Conservation (phyloP, 2,113 vertebrate species). For the Zapus hudsonius region DNA sequence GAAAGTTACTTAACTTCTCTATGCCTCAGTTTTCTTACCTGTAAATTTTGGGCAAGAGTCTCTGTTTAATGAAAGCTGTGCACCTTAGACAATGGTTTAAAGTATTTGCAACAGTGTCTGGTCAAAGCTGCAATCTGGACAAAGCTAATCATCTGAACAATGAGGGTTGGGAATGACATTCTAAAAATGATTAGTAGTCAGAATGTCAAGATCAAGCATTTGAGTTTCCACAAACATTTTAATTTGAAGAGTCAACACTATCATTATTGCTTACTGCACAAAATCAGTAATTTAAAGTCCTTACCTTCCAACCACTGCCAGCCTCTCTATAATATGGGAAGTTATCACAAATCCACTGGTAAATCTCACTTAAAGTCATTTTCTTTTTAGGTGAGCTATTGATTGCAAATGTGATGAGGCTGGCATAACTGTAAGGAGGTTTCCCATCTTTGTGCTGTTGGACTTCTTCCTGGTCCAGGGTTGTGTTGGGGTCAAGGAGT, state of each 20-base stretch:
- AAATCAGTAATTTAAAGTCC: slow-evolving; percentile 69
- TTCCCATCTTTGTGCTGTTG: slow-evolving; percentile 96
- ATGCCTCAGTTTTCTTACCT: slow-evolving; percentile 21
- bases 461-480: slow-evolving; percentile 94
- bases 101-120: neutral
- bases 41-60: neutral
- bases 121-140: neutral
- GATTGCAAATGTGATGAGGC: slow-evolving; percentile 96
- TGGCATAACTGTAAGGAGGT: slow-evolving; percentile 95
- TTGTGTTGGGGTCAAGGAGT: slow-evolving; percentile 92
- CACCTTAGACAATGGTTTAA: neutral
- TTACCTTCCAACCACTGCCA: slow-evolving; percentile 96
- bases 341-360: slow-evolving; percentile 96
- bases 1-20: neutral
- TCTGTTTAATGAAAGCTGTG: neutral
- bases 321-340: slow-evolving; percentile 96
- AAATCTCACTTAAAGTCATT: slow-evolving; percentile 96
- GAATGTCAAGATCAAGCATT: slow-evolving; percentile 53
- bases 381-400: slow-evolving; percentile 96
- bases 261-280: slow-evolving; percentile 6
- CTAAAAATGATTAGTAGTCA: slow-evolving; percentile 49
- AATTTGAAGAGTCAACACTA: slow-evolving; percentile 30
- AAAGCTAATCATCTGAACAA: neutral
- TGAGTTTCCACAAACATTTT: slow-evolving; percentile 35
- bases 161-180: neutral